These are phyloP conservation scores for Mohoua ochrocephala DNA, from an alignment of 2,113 vertebrate species.

Conservation along the genomic window DNA sequence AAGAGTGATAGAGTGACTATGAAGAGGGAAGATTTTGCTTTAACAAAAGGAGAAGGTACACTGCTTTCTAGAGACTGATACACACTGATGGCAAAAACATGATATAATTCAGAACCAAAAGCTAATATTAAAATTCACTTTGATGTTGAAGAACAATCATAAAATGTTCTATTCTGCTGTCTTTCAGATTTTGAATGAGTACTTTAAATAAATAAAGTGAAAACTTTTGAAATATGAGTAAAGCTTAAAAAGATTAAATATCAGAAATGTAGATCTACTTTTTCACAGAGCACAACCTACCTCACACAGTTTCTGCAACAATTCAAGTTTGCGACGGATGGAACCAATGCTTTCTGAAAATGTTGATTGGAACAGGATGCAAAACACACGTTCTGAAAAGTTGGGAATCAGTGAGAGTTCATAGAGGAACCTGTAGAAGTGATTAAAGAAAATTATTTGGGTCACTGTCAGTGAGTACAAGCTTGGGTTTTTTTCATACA, in stretches of 20 bases:
- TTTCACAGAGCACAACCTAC: conserved; percentile 65
- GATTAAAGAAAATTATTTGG: not conserved
- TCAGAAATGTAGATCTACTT: not conserved
- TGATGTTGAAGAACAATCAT: not conserved
- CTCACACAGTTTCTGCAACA: conserved; percentile 88
- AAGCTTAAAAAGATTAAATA: not conserved
- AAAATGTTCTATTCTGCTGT: not conserved
- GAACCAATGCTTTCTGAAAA: conserved; percentile 90
- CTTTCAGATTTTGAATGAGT: not conserved
- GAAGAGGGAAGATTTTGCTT: not conserved
- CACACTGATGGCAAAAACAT: not conserved
- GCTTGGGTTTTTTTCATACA: not conserved
- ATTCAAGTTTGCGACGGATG: conserved; percentile 86
- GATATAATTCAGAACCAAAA: not conserved
- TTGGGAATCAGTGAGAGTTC: conserved; percentile 91
- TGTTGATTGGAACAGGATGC: conserved; percentile 91
- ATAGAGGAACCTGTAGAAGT: conserved; percentile 84
- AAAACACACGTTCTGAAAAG: conserved; percentile 93
- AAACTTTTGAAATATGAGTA: conserved; percentile 28
- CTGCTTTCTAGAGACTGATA: not conserved
- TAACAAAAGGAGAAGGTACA: not conserved
- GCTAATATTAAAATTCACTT: not conserved
- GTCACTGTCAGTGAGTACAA: not conserved
- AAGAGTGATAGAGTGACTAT: not conserved
- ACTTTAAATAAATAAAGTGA: not conserved